Evolutionary conservation across 2,797 vertebrate species (phyloP).

Genomic region (Clamator glandarius): DNA sequence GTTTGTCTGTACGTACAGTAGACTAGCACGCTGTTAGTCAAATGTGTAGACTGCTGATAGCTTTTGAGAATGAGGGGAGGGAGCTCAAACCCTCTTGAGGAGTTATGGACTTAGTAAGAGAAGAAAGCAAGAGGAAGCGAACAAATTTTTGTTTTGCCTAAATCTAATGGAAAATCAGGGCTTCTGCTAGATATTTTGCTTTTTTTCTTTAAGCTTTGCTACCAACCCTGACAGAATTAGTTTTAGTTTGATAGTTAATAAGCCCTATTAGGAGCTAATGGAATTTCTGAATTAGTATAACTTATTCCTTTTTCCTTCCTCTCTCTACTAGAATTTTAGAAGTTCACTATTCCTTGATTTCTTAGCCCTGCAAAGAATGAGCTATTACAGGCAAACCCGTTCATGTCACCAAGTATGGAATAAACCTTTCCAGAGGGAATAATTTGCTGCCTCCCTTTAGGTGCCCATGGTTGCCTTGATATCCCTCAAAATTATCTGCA

Average conservation of each 20-base stretch:
- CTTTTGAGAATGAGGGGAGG: constrained; percentile 9
- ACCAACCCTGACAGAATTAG: not conserved
- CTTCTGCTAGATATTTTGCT: not conserved
- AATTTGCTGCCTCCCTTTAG: not conserved
- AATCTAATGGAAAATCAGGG: not conserved
- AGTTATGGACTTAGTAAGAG: not conserved
- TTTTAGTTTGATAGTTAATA: not conserved
- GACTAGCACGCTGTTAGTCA: not conserved
- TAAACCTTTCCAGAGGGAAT: constrained; percentile 20
- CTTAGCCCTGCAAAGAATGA: constrained; percentile 1
- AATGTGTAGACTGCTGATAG: not conserved
- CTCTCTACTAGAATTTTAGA: not conserved
- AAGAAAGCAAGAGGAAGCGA: not conserved
- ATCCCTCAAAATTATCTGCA: not conserved
- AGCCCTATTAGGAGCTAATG: not conserved
- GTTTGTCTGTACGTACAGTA: not conserved
- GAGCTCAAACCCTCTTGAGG: not conserved
- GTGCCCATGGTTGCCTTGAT: not conserved
- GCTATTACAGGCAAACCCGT: constrained; percentile 11
- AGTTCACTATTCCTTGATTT: not conserved
- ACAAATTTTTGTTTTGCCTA: not conserved
- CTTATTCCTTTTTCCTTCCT: not conserved
- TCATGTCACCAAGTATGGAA: constrained; percentile 11
- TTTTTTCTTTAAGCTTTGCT: not conserved
- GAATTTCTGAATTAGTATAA: not conserved